These are phyloP conservation scores for Pheosia gnoma DNA, from an alignment of 2,888 invertebrate genomes.

Conservation along the genomic window DNA sequence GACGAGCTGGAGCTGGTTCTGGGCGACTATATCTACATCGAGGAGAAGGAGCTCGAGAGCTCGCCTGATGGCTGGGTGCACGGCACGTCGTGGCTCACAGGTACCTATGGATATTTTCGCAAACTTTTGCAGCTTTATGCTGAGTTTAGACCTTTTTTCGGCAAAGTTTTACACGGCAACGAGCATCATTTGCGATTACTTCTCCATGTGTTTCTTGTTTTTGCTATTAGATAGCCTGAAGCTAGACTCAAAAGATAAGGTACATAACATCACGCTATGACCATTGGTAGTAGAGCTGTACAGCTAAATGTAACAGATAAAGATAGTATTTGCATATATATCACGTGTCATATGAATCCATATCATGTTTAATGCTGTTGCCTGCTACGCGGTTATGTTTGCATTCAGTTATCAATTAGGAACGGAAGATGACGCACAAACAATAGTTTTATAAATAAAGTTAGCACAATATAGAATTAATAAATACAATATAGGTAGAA, in stretches of 20 bases:
- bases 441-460: neutral
- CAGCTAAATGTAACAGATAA: too few relatives aligned
- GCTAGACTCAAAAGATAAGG: too few relatives aligned
- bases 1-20: conserved; percentile 94
- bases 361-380: neutral
- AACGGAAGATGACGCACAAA: neutral
- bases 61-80: conserved; percentile 95
- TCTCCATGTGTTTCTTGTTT: too few relatives aligned
- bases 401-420: neutral
- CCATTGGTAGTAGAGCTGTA: too few relatives aligned
- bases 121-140: too few relatives aligned
- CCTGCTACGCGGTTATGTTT: neutral
- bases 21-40: conserved; percentile 94
- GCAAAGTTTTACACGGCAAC: too few relatives aligned
- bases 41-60: conserved; percentile 87
- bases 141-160: too few relatives aligned
- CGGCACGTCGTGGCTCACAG: conserved; percentile 93
- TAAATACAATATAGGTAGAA: too few relatives aligned
- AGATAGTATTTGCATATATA: neutral
- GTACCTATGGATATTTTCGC: conserved; percentile 45
- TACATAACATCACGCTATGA: too few relatives aligned
- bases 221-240: too few relatives aligned
- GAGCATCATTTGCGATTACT: too few relatives aligned
- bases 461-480: neutral
- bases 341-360: neutral